Evolutionary conservation across 1,140 invertebrate genomes (phyloP).

Genomic region (Thaumetopoea pityocampa): DNA sequence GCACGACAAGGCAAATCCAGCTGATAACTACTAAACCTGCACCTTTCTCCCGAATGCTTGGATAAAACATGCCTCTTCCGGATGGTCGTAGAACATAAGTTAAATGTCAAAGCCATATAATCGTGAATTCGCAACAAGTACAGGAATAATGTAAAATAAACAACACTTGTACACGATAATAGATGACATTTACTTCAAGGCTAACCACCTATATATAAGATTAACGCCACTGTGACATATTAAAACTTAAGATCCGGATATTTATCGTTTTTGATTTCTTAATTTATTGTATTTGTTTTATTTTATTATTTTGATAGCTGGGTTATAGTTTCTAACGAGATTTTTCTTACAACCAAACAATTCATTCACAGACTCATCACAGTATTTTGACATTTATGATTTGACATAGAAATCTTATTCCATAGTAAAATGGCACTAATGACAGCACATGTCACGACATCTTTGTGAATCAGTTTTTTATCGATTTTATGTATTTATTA

Average conservation of each 20-base stretch:
- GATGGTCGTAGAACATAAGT: conserved; percentile 66
- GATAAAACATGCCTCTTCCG: conserved; percentile 72
- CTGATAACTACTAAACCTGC: conserved; percentile 65
- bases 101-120: conserved; percentile 74
- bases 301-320: conserved; percentile 39
- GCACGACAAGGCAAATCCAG: conserved; percentile 64
- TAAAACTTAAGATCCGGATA: conserved; percentile 28
- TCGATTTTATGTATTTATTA: too few relatives aligned
- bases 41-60: conserved; percentile 69
- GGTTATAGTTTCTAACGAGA: conserved; percentile 65
- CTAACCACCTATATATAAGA: conserved; percentile 68
- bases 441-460: too few relatives aligned
- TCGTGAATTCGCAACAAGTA: conserved; percentile 65
- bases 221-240: conserved; percentile 43
- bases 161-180: conserved; percentile 64
- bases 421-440: neutral
- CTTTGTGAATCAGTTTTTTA: too few relatives aligned
- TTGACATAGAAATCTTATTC: conserved; percentile 21
- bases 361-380: conserved; percentile 57
- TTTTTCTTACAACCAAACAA: conserved; percentile 70
- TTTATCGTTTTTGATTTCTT: conserved; percentile 29
- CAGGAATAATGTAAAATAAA: conserved; percentile 74
- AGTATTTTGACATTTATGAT: conserved; percentile 66
- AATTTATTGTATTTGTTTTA: conserved; percentile 31
- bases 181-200: conserved; percentile 74